These are phyloP conservation scores for Antrozous pallidus DNA, from an alignment of 2,797 vertebrate species.

Conservation along the genomic window DNA sequence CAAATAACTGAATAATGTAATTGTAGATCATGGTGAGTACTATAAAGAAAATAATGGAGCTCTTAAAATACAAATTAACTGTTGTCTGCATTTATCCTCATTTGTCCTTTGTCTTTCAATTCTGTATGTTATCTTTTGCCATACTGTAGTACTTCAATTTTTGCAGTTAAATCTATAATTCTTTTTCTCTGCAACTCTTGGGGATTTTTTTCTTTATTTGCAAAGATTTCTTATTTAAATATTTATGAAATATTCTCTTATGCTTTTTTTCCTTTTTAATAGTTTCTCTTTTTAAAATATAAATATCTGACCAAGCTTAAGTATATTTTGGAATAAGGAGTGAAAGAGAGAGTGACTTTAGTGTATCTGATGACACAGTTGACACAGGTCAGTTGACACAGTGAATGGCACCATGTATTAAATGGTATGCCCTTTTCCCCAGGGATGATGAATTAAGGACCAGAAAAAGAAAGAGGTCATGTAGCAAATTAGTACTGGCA, in stretches of 20 bases:
- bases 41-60: slow-evolving; percentile 16
- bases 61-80: slow-evolving; percentile 11
- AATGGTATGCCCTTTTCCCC: neutral
- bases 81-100: neutral
- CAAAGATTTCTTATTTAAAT: neutral
- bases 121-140: neutral
- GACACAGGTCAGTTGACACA: slow-evolving; percentile 1
- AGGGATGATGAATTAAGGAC: neutral
- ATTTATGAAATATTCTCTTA: neutral
- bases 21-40: neutral
- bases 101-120: slow-evolving; percentile 21
- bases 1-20: neutral
- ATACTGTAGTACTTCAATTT: neutral
- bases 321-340: neutral
- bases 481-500: neutral
- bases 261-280: slow-evolving; percentile 1
- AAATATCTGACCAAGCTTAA: neutral
- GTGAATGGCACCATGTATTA: neutral
- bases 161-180: neutral
- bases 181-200: slow-evolving; percentile 7
- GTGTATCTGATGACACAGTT: neutral
- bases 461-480: neutral
- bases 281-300: slow-evolving; percentile 24
- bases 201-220: neutral
- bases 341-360: slow-evolving; percentile 9